Conservation (phyloP, 2,113 vertebrate genomes). For the Cathartes aura region DNA sequence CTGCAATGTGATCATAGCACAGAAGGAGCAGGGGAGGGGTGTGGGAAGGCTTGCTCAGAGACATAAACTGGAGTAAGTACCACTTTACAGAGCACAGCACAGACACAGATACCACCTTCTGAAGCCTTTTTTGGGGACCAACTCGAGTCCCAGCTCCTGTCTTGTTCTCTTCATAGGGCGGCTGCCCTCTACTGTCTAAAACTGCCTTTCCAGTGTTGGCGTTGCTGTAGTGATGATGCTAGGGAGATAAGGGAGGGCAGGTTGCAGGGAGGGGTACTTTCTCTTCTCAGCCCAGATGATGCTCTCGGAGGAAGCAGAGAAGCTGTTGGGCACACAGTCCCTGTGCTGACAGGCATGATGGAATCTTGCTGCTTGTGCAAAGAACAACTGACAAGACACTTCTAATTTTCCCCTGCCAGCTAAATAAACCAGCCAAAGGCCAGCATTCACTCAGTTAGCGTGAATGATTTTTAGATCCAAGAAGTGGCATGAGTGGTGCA, state of each 20-base stretch:
- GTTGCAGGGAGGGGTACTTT: neutral
- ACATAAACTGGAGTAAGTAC: neutral
- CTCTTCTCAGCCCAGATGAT: neutral
- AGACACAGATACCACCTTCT: neutral
- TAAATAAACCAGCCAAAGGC: neutral
- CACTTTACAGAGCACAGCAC: neutral
- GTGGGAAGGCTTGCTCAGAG: neutral
- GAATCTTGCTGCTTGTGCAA: neutral
- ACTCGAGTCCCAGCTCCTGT: neutral
- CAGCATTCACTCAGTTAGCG: neutral
- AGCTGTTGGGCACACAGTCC: neutral
- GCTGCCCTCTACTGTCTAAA: conserved; percentile 67
- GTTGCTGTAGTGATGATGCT: neutral
- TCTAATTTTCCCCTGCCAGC: neutral
- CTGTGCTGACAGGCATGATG: neutral
- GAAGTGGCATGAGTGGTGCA: neutral
- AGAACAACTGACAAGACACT: neutral
- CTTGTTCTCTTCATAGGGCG: neutral
- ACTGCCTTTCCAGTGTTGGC: neutral
- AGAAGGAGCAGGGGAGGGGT: neutral
- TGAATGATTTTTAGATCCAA: neutral
- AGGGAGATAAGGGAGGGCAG: neutral
- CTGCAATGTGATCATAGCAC: neutral
- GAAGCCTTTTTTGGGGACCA: neutral
- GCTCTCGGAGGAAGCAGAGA: neutral